Percentiles rank a stretch among this genome's conserved stretches.
phyloP scores from a whole-genome alignment of 1,140 invertebrate genomes.

The Drosophila tsacasi region DNA sequence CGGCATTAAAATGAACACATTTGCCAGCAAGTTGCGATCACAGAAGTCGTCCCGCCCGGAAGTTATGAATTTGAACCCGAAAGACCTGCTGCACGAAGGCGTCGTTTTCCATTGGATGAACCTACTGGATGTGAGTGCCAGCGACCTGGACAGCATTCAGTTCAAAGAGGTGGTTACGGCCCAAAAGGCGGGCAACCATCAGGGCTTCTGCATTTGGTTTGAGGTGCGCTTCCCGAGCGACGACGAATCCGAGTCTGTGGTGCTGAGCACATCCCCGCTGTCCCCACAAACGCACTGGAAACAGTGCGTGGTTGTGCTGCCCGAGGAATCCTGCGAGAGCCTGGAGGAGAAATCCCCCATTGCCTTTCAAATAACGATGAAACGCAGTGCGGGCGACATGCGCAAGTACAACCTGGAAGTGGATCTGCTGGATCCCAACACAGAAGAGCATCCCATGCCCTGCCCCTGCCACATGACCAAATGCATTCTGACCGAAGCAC shows the following conservation, averaged over 20 bases:
- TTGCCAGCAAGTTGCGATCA: slow-evolving; percentile 86
- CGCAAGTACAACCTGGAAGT: slow-evolving; percentile 88
- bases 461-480: slow-evolving; percentile 92
- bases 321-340: slow-evolving; percentile 85
- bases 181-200: slow-evolving; percentile 88
- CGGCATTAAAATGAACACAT: slow-evolving; percentile 87
- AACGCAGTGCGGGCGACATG: slow-evolving; percentile 85
- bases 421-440: slow-evolving; percentile 89
- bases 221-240: slow-evolving; percentile 87
- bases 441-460: slow-evolving; percentile 91
- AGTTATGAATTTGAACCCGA: slow-evolving; percentile 85
- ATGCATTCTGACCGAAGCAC: slow-evolving; percentile 89
- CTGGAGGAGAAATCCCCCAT: slow-evolving; percentile 88
- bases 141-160: slow-evolving; percentile 86
- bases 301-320: slow-evolving; percentile 95
- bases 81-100: slow-evolving; percentile 86
- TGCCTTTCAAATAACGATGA: slow-evolving; percentile 89
- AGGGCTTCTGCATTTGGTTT: slow-evolving; percentile 91
- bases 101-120: slow-evolving; percentile 87
- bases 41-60: slow-evolving; percentile 87
- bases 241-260: slow-evolving; percentile 81
- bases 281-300: slow-evolving; percentile 97
- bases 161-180: slow-evolving; percentile 86
- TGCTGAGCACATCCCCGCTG: slow-evolving; percentile 91
- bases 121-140: slow-evolving; percentile 86